These are phyloP conservation scores for Climacteris rufus DNA, from an alignment of 2,113 vertebrate genomes.

Conservation along the genomic window DNA sequence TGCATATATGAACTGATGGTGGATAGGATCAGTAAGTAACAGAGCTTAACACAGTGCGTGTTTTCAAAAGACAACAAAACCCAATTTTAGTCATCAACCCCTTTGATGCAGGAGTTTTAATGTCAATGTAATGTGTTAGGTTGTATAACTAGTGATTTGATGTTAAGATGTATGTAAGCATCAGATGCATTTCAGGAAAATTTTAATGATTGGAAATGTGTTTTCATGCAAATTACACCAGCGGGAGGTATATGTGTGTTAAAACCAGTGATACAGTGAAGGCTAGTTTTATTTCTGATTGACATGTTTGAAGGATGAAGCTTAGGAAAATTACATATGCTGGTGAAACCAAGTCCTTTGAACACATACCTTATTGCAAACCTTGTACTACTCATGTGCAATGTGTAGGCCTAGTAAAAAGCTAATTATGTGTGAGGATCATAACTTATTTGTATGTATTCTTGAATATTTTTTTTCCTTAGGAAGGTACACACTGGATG, in stretches of 20 bases:
- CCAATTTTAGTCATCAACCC: neutral
- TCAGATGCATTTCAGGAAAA: neutral
- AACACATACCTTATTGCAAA: neutral
- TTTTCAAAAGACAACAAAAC: neutral
- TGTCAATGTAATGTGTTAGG: neutral
- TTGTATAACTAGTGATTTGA: neutral
- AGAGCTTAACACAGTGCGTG: neutral
- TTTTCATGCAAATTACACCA: neutral
- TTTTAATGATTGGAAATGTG: neutral
- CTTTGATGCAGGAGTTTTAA: neutral
- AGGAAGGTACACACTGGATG: neutral
- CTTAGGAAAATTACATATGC: neutral
- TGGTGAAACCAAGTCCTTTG: neutral
- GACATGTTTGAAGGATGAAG: neutral
- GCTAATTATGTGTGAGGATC: neutral
- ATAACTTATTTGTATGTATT: neutral
- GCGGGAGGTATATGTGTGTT: neutral
- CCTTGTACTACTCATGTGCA: neutral
- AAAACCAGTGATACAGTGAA: neutral
- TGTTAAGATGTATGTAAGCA: neutral
- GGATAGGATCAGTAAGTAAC: neutral
- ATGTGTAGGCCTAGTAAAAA: neutral
- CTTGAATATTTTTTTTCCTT: neutral
- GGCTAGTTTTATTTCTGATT: neutral
- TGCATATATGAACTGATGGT: neutral